These are phyloP conservation scores for Salvelinus fontinalis DNA, from an alignment of 2,113 vertebrate genomes.

Conservation along the genomic window DNA sequence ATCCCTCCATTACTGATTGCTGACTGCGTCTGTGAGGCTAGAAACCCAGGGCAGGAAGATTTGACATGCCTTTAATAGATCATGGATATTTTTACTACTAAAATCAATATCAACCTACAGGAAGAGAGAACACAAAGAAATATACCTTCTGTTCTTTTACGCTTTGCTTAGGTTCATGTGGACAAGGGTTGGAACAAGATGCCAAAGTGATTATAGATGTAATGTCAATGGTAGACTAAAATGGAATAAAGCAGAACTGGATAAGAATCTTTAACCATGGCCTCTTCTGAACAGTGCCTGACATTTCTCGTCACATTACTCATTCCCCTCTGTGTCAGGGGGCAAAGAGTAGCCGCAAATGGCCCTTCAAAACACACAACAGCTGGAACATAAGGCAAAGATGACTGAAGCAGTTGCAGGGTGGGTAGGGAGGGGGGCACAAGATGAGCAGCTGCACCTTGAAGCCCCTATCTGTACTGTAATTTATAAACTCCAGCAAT, in stretches of 20 bases:
- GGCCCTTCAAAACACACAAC: constrained; percentile 76
- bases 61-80: too few species aligned
- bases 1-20: too few species aligned
- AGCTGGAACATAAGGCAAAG: constrained; percentile 81
- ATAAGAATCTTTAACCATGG: constrained; percentile 50
- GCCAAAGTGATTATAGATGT: constrained; percentile 9
- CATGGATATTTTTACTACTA: too few species aligned
- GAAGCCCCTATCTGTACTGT: constrained; percentile 55
- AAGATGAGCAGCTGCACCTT: constrained; percentile 75
- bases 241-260: constrained; percentile 67
- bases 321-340: constrained; percentile 67
- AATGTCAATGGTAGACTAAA: constrained; percentile 46
- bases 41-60: too few species aligned
- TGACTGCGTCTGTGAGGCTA: too few species aligned
- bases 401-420: constrained; percentile 73
- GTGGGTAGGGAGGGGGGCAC: constrained; percentile 53
- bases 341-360: constrained; percentile 43
- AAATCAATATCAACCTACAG: too few species aligned
- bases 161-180: constrained; percentile 33
- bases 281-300: constrained; percentile 61
- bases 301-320: constrained; percentile 58
- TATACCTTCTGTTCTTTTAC: constrained; percentile 7
- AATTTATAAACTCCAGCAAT: constrained; percentile 55
- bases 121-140: not conserved
- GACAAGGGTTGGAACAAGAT: constrained; percentile 16